Conservation (phyloP, 2,888 invertebrate genomes). For the Cephus nigrinus region DNA sequence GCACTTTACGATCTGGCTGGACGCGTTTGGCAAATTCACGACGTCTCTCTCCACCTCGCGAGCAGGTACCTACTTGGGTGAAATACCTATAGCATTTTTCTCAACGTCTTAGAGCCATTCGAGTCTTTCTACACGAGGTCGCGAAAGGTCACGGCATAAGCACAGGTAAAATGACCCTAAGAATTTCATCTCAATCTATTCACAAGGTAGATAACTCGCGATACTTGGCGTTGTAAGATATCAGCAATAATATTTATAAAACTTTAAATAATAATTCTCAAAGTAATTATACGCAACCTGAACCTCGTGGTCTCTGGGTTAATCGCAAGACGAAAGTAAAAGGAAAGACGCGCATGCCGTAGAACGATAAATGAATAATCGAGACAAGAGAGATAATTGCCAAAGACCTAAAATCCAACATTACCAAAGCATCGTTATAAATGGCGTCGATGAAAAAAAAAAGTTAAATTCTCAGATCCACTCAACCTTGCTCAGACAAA, state of each 20-base stretch:
- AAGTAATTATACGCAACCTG: too few species aligned
- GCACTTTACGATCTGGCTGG: constrained; percentile 46
- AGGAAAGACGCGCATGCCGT: background rate
- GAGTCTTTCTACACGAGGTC: background rate
- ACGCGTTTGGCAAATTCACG: constrained; percentile 51
- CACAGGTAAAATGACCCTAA: background rate
- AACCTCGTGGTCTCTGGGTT: too few species aligned
- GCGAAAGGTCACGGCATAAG: background rate
- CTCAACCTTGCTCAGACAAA: background rate
- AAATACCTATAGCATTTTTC: background rate
- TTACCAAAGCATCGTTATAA: constrained; percentile 5
- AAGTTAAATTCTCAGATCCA: constrained; percentile 14
- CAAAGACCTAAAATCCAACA: constrained; percentile 6
- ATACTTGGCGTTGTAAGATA: background rate
- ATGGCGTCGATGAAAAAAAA: background rate
- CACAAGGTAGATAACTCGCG: background rate
- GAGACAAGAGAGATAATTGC: background rate
- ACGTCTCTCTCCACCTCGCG: constrained; percentile 19
- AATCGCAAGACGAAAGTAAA: background rate
- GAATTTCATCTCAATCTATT: constrained; percentile 1
- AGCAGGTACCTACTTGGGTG: background rate
- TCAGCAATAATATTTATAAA: background rate
- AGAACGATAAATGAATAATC: background rate
- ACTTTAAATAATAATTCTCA: background rate
- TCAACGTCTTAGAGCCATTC: background rate